Base-by-base conservation (phyloP, 1,140 invertebrate genomes). In the Trichogramma pretiosum region DNA sequence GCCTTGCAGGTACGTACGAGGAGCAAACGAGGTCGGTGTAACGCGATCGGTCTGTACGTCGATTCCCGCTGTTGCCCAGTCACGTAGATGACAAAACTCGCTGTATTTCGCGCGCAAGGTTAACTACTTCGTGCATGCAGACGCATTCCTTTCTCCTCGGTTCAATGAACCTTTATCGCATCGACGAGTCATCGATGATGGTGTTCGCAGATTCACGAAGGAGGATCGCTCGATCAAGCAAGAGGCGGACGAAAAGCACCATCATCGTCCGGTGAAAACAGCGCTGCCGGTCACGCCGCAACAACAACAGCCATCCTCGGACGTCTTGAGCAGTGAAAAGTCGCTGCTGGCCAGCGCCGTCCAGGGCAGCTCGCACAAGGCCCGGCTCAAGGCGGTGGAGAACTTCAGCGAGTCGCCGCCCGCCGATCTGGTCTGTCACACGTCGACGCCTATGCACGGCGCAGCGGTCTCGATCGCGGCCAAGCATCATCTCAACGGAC, bases 361-460 rank as follows among this genome's bases (percentile, higher is more conserved):
- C 26, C 7, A 7, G n/a, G 33, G 33, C 10, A 8, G 7, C 16
- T 9, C 4, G 3, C 28, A 28, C 24, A n/a, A n/a, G n/a, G n/a
- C n/a, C n/a, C n/a, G n/a, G n/a, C 24, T 28, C 24, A 28, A 28
- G 24, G 11, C 5, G 11, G 22, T 30, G 19, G 39, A 30, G 9
- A 43, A 30, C 16, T 48, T 52, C 10, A 37, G 34, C 2, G n/a
- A n/a, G n/a, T n/a, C n/a, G n/a, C 48, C 51, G 8, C 38, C 53
- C 2, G 26, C 45, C 10, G 53, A 51, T 36, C 46, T 59, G n/a
- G 54, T 38, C 13, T 34, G 56, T 21, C 51, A 52, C 18, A 59
- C 57, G 1, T 56, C 55, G 22, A 61, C 59, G 0, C 59, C 59
- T 3, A 32, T 59, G 32, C 55, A 51, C 19, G 30, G 41, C 10